Base-by-base conservation (phyloP, 2,797 vertebrate genomes). In the Poecile montanus region DNA sequence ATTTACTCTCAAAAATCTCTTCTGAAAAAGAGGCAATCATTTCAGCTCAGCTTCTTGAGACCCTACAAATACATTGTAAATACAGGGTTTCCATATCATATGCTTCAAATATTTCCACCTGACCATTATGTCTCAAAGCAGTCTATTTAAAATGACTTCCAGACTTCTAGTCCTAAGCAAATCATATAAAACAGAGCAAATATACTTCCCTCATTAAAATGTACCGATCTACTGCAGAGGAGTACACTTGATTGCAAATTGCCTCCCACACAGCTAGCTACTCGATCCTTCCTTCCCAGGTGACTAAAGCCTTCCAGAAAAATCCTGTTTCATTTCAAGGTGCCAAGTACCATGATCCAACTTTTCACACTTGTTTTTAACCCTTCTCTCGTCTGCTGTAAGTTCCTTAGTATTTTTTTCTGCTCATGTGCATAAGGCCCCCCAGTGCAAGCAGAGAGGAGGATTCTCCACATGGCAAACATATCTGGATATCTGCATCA, bases 251-350 rank as follows among this genome's bases (percentile, higher is more conserved):
- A 90, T 95, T 97, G 94, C 85, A 97, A 96, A 96, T 96, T 96
- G 94, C 95, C 95, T 97, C 96, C 96, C 76, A 96, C 96, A 78
- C 85, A 96, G 85, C 92, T 67, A 90, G 87, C 92, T 93, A 91
- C 88, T 91, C 67, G 6, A 95, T 96, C 89, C 82, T 96, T 93
- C 90, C 84, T 91, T 93, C 92, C 92, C 95, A 95, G 96, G 94
- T 96, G 96, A 96, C 95, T 96, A 96, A 96, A 94, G 85, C 79
- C 82, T 97, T 96, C 94, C 94, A 96, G 94, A 97, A 96, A 96
- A 97, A 94, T 96, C 94, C 63, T 93, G 53, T 65, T 95, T 85
- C 81, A 62, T 83, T 96, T 92, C 76, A 90, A 94, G 92, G 93
- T 71, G 94, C 51, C 65, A 77, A 88, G 47, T 75, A 72, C 73